These are phyloP conservation scores for Ciconia stormi DNA, from an alignment of 2,113 vertebrate species.

Conservation along the genomic window DNA sequence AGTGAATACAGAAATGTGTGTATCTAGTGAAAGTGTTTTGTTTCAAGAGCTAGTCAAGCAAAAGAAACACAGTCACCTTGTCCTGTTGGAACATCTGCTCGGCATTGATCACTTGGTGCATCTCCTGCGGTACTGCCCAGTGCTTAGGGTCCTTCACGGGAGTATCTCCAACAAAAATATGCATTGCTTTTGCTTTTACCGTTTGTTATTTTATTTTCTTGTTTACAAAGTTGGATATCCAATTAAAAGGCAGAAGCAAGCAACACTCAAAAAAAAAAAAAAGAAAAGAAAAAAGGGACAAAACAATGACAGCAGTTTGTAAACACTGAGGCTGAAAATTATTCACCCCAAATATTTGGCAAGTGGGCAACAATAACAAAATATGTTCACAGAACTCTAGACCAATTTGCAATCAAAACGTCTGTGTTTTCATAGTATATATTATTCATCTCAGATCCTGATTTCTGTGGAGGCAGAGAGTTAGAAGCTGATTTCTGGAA, in stretches of 20 bases:
- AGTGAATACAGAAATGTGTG: neutral
- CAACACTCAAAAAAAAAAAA: neutral
- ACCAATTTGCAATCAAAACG: neutral
- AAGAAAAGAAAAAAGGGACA: no score
- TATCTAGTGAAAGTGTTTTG: neutral
- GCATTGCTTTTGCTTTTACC: neutral
- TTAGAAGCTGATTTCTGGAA: neutral
- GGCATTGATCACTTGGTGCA: fast-evolving
- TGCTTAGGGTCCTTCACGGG: neutral
- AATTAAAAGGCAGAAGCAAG: neutral
- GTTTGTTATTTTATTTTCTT: neutral
- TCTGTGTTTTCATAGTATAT: neutral
- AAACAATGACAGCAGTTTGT: neutral
- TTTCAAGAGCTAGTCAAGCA: neutral
- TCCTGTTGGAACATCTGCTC: neutral
- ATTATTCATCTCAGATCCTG: neutral
- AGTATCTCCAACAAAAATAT: neutral
- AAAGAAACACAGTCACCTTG: neutral
- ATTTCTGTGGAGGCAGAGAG: neutral
- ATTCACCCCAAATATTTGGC: slow-evolving; percentile 18
- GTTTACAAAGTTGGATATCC: neutral
- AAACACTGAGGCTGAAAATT: slow-evolving; percentile 19
- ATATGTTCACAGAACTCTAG: neutral
- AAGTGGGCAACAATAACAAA: neutral
- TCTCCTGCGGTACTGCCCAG: neutral